Percentiles rank a stretch among this genome's conserved stretches.
Evolutionary conservation across 2,797 vertebrate species (phyloP).

Genomic region (Myiotriccus ornatus): DNA sequence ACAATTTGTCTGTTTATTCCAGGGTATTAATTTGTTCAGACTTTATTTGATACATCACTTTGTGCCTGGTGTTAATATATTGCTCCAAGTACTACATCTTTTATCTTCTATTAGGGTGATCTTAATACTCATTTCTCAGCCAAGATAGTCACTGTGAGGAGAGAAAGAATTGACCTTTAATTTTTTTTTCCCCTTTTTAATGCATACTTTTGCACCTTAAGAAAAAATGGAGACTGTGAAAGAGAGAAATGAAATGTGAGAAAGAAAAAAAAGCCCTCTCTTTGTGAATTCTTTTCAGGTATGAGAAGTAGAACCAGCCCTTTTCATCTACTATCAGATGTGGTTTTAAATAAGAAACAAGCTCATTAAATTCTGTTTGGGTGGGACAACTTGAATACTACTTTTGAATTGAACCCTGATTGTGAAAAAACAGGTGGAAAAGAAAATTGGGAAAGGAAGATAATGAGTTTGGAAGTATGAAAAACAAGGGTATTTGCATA

Average conservation of each 20-base stretch:
- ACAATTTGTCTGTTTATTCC: constrained; percentile 40
- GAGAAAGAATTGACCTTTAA: constrained; percentile 29
- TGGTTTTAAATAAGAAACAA: constrained; percentile 20
- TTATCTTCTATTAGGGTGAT: constrained; percentile 68
- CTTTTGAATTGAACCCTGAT: not conserved
- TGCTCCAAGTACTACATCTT: constrained; percentile 59
- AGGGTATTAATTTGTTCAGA: constrained; percentile 58
- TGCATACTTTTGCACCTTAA: constrained; percentile 27
- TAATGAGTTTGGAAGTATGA: not conserved
- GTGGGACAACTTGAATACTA: not conserved
- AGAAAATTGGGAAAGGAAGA: not conserved
- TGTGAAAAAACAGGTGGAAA: not conserved
- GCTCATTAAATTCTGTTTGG: not conserved
- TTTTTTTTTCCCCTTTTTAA: constrained; percentile 42
- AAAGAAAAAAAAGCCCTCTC: not conserved
- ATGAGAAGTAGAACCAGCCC: not conserved
- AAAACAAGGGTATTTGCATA: not conserved
- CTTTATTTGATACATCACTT: constrained; percentile 55
- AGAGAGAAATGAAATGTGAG: not conserved
- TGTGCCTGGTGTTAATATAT: constrained; percentile 61
- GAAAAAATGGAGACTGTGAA: not conserved
- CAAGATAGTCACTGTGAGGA: constrained; percentile 17
- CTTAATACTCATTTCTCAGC: constrained; percentile 71
- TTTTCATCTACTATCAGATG: not conserved
- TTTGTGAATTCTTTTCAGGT: constrained; percentile 15